Evolutionary conservation across 2,113 vertebrate genomes (phyloP), one percentile per base, ranked within the genome.

Genomic region (Neodon shergylaensis): DNA sequence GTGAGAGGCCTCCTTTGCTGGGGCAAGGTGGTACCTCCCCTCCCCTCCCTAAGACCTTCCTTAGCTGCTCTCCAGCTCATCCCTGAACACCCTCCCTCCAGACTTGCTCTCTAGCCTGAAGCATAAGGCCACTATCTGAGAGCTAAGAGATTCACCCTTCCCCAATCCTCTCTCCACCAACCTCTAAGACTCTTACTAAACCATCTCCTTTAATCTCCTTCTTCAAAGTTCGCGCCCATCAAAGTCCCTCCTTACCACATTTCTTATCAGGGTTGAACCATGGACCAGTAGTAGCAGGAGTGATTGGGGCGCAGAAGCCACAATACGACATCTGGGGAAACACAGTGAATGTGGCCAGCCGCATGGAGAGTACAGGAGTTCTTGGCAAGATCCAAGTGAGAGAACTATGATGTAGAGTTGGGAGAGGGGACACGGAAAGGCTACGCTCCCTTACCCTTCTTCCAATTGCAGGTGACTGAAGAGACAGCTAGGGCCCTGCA

Each of bases 301-400:
- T 99, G 82, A 99, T 99, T 4, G 99, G 99, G 17, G 99, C 99
- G 52, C 99, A 99, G 96, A 99, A 99, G 95, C 99, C 99, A 12
- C 99, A 99, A 85, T 99, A 99, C 82, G 99, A 99, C 47, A 99
- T 99, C 96, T 99, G 99, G 99, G 99, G 99, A 36, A 99, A 99
- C 97, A 98, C 99, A 0, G 99, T 99, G 24, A 99, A 99, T 0
- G 99, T 99, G 95, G 99, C 99, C 81, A 99, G 99, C 93, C 98
- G 99, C 77, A 99, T 99, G 99, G 99, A 99, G 93, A 99, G 99
- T 96, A 99, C 99, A 0, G 99, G 99, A 7, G 98, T 99, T 49
- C 94, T 99, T 92, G 98, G 99, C 85, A 99, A 99, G 98, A 99
- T 99, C 92, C 99, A 99, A 98, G 99, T 99, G 88, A 97, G 84